These are phyloP conservation scores for Herpailurus yagouaroundi DNA, from an alignment of 2,113 vertebrate genomes.

Conservation along the genomic window DNA sequence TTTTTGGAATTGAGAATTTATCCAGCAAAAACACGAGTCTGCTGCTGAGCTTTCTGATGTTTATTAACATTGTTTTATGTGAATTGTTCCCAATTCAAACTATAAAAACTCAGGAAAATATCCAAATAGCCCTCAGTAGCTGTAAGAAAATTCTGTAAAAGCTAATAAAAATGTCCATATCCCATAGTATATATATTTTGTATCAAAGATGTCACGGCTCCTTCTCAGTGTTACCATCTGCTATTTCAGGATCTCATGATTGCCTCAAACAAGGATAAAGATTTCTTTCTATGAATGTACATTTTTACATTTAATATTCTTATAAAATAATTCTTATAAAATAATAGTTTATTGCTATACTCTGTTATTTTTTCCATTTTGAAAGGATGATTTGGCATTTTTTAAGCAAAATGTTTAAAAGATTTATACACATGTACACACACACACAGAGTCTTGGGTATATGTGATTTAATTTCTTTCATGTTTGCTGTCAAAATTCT, in stretches of 20 bases:
- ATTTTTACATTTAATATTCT: constrained; percentile 38
- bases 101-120: not conserved
- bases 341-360: not conserved
- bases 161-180: not conserved
- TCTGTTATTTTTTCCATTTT: not conserved
- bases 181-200: not conserved
- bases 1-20: not conserved
- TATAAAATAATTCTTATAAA: not conserved
- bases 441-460: not conserved
- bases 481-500: not conserved
- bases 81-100: not conserved
- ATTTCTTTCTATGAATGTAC: constrained; percentile 28
- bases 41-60: not conserved
- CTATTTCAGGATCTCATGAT: not conserved
- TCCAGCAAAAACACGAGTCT: not conserved
- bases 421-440: not conserved
- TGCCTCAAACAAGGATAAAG: constrained; percentile 1
- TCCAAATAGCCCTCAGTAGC: not conserved
- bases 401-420: not conserved
- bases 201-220: not conserved
- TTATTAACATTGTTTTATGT: not conserved
- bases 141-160: not conserved
- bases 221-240: not conserved
- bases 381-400: not conserved
- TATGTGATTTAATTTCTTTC: not conserved